phyloP scores from a whole-genome alignment of 2,113 vertebrate genomes.

The Neofelis nebulosa region DNA sequence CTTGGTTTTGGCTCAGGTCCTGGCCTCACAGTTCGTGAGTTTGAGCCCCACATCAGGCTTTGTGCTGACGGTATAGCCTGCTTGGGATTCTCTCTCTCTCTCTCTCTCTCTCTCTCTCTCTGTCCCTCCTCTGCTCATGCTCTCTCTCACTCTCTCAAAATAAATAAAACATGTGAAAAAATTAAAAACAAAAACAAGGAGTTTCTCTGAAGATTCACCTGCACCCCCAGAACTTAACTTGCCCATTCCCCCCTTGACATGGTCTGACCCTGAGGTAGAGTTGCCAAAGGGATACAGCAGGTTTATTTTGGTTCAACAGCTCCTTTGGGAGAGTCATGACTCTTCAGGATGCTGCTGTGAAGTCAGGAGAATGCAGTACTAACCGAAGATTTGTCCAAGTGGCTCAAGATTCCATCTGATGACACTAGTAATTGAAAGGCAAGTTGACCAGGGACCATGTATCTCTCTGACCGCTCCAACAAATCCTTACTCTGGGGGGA shows the following conservation, averaged over 20 bases:
- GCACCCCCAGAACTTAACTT: fast-evolving
- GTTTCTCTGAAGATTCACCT: neutral
- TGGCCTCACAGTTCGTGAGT: too few species aligned
- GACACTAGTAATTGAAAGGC: too few species aligned
- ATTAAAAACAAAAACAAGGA: neutral
- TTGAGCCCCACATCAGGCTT: too few species aligned
- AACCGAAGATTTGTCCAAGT: neutral
- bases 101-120: too few species aligned
- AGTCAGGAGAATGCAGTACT: neutral
- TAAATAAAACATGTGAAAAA: too few species aligned
- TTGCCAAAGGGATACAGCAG: fast-evolving
- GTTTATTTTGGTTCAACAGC: neutral
- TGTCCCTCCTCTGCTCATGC: too few species aligned
- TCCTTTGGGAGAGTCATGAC: neutral
- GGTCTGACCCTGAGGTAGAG: neutral
- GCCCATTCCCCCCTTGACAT: too few species aligned
- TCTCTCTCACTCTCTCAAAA: too few species aligned
- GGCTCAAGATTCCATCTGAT: neutral
- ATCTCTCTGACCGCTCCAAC: neutral
- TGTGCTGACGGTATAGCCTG: too few species aligned
- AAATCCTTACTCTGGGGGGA: neutral
- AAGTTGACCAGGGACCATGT: neutral
- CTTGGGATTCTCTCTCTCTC: too few species aligned
- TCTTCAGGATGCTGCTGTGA: neutral
- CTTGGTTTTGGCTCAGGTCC: too few species aligned